Evolutionary conservation across 2,113 vertebrate genomes (phyloP).

Genomic region (Thamnophis sirtalis): DNA sequence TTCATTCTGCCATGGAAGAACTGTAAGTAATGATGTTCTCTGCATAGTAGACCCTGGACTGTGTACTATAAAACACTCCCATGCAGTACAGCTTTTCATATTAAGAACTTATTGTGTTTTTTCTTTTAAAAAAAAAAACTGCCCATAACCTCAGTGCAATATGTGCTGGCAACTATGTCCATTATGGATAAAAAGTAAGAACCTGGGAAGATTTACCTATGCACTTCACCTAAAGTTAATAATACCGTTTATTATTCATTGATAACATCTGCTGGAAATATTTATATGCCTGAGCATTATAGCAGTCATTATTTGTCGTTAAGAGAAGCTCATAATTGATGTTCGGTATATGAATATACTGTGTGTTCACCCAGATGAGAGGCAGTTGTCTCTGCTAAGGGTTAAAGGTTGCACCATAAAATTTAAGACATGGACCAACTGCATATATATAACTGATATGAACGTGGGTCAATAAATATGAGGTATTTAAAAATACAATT

Average conservation of each 20-base stretch:
- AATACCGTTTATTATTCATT: not conserved
- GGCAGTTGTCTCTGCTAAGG: not conserved
- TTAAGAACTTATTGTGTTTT: not conserved
- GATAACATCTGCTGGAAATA: not conserved
- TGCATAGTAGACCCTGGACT: not conserved
- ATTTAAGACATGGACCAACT: not conserved
- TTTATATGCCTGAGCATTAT: not conserved
- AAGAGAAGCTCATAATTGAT: not conserved
- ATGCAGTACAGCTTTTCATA: not conserved
- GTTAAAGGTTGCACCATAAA: not conserved
- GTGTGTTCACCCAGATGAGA: not conserved
- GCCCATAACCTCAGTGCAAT: not conserved
- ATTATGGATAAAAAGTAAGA: not conserved
- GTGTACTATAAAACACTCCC: not conserved
- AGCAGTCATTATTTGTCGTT: not conserved
- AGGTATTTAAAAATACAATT: not conserved
- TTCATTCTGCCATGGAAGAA: constrained; percentile 67
- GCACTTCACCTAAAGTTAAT: not conserved
- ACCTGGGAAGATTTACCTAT: not conserved
- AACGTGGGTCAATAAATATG: not conserved
- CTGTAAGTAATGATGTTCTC: constrained; percentile 47
- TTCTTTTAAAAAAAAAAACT: not conserved
- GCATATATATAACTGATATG: not conserved
- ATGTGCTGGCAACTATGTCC: not conserved
- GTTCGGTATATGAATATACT: not conserved